Percentiles rank a stretch among this genome's conserved stretches.
phyloP scores from a whole-genome alignment of 2,888 invertebrate species.

The Caenorhabditis angaria region DNA sequence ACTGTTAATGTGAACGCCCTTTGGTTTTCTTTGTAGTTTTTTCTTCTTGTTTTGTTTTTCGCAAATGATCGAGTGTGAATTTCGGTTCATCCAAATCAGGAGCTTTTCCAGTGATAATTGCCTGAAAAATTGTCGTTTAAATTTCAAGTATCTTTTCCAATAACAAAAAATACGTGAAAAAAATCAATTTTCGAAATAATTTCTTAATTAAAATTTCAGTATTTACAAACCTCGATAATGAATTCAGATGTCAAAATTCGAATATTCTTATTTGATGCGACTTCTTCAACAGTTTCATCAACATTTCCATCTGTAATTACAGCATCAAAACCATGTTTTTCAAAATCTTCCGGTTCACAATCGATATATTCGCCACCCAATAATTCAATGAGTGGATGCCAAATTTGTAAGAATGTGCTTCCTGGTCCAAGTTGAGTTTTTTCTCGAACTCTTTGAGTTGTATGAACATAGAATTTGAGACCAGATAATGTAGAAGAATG shows the following conservation, averaged over 20 bases:
- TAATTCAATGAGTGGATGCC: slow-evolving; percentile 64
- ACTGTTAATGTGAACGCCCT: neutral
- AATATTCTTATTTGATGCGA: slow-evolving; percentile 52
- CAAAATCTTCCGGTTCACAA: slow-evolving; percentile 13
- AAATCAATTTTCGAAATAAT: neutral
- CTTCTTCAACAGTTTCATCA: slow-evolving; percentile 61
- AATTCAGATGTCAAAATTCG: slow-evolving; percentile 31
- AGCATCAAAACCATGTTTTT: slow-evolving; percentile 57
- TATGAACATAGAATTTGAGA: slow-evolving; percentile 59
- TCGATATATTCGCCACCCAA: slow-evolving; percentile 57
- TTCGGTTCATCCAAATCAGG: neutral
- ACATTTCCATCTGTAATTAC: slow-evolving; percentile 73
- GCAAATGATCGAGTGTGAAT: neutral
- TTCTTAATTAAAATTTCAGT: neutral
- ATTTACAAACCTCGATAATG: neutral
- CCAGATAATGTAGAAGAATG: slow-evolving; percentile 58
- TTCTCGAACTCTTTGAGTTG: slow-evolving; percentile 31
- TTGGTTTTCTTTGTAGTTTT: neutral
- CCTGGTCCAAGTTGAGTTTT: slow-evolving; percentile 19
- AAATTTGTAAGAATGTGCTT: slow-evolving; percentile 62
- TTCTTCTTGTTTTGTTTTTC: neutral
- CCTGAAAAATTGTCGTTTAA: too few relatives aligned
- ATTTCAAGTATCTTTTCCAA: too few relatives aligned
- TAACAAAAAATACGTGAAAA: too few relatives aligned
- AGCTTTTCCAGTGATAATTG: neutral